A percentile compares a stretch with the other conserved stretches of the same genome.
These are phyloP conservation scores for Smittia aterrima DNA, from an alignment of 2,888 invertebrate species.

Conservation along the genomic window DNA sequence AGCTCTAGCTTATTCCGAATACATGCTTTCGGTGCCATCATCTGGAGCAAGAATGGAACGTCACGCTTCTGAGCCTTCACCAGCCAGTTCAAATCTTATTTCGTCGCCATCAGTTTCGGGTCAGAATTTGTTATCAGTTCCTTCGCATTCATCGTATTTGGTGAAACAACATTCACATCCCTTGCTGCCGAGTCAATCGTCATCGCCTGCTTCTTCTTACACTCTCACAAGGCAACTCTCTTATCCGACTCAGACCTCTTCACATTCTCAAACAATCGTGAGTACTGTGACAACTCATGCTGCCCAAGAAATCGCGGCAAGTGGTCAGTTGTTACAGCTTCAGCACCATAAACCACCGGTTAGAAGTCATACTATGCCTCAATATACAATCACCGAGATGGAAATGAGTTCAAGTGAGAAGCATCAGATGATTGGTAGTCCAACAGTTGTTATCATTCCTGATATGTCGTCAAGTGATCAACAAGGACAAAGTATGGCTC, in stretches of 20 bases:
- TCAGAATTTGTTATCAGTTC: slow-evolving; percentile 60
- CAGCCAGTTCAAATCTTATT: slow-evolving; percentile 48
- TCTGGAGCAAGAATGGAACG: slow-evolving; percentile 56
- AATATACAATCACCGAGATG: slow-evolving; percentile 22
- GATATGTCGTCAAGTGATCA: slow-evolving; percentile 38
- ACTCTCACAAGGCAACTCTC: slow-evolving; percentile 58
- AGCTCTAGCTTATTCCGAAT: slow-evolving; percentile 44
- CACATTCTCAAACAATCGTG: slow-evolving; percentile 27
- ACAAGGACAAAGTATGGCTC: slow-evolving; percentile 45
- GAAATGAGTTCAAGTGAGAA: slow-evolving; percentile 28
- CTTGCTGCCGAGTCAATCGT: slow-evolving; percentile 60
- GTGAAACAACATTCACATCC: slow-evolving; percentile 69
- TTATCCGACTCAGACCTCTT: slow-evolving; percentile 52
- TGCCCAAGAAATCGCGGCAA: neutral
- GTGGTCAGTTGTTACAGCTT: slow-evolving; percentile 26
- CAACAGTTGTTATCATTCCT: slow-evolving; percentile 51
- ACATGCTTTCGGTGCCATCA: slow-evolving; percentile 54
- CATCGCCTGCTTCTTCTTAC: slow-evolving; percentile 46
- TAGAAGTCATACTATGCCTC: slow-evolving; percentile 28
- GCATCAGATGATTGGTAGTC: slow-evolving; percentile 46
- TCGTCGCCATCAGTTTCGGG: slow-evolving; percentile 49
- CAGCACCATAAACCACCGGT: slow-evolving; percentile 33
- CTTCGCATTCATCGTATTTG: slow-evolving; percentile 58
- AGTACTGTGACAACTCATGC: slow-evolving; percentile 16
- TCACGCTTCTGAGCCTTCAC: slow-evolving; percentile 62